Conservation (phyloP, 1,140 invertebrate species). For the Batillaria attramentaria region DNA sequence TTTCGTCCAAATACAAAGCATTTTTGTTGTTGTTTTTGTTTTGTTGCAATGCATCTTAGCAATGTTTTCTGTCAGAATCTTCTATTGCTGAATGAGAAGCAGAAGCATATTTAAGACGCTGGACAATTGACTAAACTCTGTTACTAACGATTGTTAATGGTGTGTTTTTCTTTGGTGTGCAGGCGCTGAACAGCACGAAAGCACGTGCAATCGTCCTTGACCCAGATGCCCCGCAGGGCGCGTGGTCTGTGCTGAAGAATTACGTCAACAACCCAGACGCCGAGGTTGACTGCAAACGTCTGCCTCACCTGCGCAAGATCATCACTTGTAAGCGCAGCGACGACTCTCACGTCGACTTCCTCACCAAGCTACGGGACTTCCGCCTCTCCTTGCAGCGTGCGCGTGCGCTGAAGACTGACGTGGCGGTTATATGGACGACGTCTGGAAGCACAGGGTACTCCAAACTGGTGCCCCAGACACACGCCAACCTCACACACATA, state of each 20-base stretch:
- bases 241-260: conserved; percentile 17
- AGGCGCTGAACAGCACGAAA: conserved; percentile 28
- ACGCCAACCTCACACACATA: conserved; percentile 33
- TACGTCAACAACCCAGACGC: not conserved
- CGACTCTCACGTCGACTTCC: conserved; percentile 27
- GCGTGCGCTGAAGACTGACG: conserved; percentile 20
- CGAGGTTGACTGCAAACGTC: conserved; percentile 6
- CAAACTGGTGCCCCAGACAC: conserved; percentile 38
- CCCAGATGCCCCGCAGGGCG: conserved; percentile 21
- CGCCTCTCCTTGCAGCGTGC: conserved; percentile 1
- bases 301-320: conserved; percentile 21
- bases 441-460: conserved; percentile 44
- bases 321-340: conserved; percentile 22
- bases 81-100: not conserved
- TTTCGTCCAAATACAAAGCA: not conserved
- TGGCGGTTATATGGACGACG: conserved; percentile 37
- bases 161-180: not conserved
- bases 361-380: not conserved
- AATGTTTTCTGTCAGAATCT: not conserved
- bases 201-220: conserved; percentile 29
- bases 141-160: not conserved
- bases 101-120: not conserved
- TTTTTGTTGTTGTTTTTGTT: not conserved
- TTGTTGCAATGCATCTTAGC: not conserved
- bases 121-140: not conserved